These are phyloP conservation scores for Haemorhous mexicanus DNA, from an alignment of 2,113 vertebrate species.

Conservation along the genomic window DNA sequence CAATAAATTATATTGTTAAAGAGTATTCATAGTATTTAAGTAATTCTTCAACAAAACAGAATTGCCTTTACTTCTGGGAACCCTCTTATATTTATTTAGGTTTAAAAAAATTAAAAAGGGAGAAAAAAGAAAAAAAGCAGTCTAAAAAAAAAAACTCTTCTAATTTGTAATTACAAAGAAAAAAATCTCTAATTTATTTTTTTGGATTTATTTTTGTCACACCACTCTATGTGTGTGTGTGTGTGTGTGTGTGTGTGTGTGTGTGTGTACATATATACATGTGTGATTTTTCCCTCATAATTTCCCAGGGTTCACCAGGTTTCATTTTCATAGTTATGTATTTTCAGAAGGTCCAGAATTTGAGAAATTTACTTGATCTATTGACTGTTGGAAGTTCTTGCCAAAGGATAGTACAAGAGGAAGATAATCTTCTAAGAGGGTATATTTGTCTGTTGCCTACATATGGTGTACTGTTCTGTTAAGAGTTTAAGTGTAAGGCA, in stretches of 20 bases:
- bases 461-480: not conserved
- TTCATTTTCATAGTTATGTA: not conserved
- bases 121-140: fast-evolving
- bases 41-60: not conserved
- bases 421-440: not conserved
- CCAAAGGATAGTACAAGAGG: not conserved
- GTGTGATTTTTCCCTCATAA: not conserved
- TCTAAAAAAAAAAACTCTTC: fast-evolving
- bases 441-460: not conserved
- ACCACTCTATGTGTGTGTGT: fast-evolving
- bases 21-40: not conserved
- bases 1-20: not conserved
- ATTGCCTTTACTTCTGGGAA: not conserved
- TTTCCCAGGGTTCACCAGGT: not conserved
- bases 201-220: not conserved
- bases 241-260: too few relatives aligned
- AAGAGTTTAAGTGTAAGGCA: not conserved
- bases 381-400: not conserved
- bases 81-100: not conserved
- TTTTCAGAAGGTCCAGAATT: not conserved
- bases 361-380: not conserved
- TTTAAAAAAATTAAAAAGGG: not conserved
- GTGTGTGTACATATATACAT: not conserved
- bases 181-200: not conserved
- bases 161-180: not conserved